Conservation (phyloP, 2,113 vertebrate genomes). For the Alaudala cheleensis region DNA sequence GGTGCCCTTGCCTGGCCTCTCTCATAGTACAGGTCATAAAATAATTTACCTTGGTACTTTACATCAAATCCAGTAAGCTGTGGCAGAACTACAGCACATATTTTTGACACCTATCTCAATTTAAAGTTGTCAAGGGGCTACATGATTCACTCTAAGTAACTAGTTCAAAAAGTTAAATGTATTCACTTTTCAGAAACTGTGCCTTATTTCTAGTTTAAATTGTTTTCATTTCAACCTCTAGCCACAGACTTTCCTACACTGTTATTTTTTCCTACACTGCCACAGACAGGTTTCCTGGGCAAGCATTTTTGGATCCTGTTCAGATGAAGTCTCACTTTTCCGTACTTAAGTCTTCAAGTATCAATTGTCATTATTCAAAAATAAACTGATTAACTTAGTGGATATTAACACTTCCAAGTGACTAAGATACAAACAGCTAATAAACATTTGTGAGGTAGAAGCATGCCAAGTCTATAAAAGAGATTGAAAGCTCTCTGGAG, state of each 20-base stretch:
- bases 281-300: background rate
- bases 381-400: background rate
- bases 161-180: background rate
- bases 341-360: background rate
- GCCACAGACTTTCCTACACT: background rate
- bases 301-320: background rate
- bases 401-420: background rate
- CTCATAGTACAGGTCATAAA: fast-evolving
- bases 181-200: background rate
- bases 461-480: background rate
- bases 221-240: background rate
- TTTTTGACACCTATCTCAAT: background rate
- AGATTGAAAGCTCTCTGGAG: background rate
- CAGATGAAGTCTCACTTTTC: background rate
- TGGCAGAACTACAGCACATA: background rate
- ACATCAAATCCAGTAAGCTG: background rate
- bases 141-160: background rate
- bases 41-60: background rate
- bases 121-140: background rate
- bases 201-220: background rate
- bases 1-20: background rate
- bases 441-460: background rate
- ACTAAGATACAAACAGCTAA: background rate
- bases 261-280: background rate
- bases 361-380: background rate